These are phyloP conservation scores for Umimayanthus kanabou DNA, from an alignment of 92 coral and sea anemone species.

Conservation along the genomic window DNA sequence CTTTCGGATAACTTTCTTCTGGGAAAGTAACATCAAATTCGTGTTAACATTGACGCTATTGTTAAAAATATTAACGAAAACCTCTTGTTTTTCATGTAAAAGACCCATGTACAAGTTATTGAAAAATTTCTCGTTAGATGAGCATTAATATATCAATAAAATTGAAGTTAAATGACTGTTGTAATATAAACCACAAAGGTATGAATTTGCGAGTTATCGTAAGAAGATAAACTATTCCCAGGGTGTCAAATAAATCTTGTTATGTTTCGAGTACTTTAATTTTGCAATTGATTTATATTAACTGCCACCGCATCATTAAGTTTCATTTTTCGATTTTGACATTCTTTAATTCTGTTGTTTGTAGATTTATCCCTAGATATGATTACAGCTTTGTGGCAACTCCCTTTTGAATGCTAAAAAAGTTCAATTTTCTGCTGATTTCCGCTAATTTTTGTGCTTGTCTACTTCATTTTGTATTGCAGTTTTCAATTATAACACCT, in stretches of 20 bases:
- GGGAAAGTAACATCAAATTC: background rate
- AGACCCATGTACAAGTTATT: background rate
- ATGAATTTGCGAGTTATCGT: background rate
- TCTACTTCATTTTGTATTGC: background rate
- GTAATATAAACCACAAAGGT: background rate
- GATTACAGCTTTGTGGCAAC: background rate
- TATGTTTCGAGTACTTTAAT: conserved; percentile 2
- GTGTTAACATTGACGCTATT: background rate
- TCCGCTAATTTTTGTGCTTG: background rate
- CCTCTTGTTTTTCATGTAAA: background rate
- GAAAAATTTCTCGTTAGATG: background rate
- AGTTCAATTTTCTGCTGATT: background rate
- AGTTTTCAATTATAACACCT: conserved; percentile 29
- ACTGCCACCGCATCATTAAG: background rate
- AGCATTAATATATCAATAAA: background rate
- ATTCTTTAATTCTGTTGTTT: background rate
- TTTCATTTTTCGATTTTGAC: background rate
- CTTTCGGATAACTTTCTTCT: background rate
- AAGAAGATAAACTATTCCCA: background rate
- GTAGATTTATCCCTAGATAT: background rate
- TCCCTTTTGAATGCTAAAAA: conserved; percentile 7
- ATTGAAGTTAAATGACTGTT: background rate
- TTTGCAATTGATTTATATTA: conserved; percentile 6
- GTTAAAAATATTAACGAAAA: conserved; percentile 1
- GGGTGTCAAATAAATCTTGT: background rate